These are phyloP conservation scores for Hemichromis elongatus DNA, from an alignment of 2,113 vertebrate species.

Conservation along the genomic window DNA sequence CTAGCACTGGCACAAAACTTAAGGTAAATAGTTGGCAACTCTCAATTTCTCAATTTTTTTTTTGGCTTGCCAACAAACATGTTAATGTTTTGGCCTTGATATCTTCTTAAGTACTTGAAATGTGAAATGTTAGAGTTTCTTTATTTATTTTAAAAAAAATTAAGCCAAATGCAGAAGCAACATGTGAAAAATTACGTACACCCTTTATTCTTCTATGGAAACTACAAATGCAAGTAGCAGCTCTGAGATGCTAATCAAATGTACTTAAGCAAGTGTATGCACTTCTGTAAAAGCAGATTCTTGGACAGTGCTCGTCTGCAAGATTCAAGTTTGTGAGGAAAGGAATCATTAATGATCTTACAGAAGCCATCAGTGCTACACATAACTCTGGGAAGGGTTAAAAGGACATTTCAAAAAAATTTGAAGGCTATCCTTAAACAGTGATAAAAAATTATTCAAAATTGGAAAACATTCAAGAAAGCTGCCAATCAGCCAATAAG, in stretches of 20 bases:
- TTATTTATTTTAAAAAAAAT: neutral
- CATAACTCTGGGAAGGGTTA: neutral
- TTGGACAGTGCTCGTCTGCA: neutral
- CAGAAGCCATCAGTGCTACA: neutral
- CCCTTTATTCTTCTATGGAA: neutral
- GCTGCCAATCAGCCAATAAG: neutral
- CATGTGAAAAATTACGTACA: neutral
- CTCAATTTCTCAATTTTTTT: neutral
- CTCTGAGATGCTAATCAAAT: neutral
- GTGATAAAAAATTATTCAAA: neutral
- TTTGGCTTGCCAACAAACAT: neutral
- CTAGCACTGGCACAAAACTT: neutral
- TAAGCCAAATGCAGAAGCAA: neutral
- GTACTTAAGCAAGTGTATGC: neutral
- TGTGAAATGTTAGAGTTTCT: neutral
- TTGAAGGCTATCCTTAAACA: neutral
- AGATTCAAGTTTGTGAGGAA: neutral
- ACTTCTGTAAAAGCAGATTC: neutral
- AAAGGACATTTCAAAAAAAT: neutral
- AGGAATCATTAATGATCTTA: neutral
- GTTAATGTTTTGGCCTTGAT: neutral
- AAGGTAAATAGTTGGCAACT: neutral
- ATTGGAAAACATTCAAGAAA: neutral
- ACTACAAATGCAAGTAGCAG: neutral
- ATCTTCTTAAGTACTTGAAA: neutral